Evolutionary conservation across 2,797 vertebrate species (phyloP).

Genomic region (Melanotaenia trifasciata): DNA sequence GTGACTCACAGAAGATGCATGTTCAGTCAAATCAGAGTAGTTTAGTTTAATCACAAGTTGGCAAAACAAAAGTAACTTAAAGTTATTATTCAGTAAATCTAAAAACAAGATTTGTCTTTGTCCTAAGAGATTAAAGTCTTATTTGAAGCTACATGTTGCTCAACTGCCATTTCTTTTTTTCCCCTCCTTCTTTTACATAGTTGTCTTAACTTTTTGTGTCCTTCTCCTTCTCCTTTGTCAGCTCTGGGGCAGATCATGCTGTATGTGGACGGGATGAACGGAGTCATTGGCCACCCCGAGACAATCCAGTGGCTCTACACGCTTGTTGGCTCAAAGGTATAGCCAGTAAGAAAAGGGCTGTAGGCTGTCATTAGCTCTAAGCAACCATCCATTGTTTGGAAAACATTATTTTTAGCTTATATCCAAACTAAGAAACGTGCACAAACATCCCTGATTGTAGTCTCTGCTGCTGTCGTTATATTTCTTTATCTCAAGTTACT

Average conservation of each 20-base stretch:
- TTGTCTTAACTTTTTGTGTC: constrained; percentile 70
- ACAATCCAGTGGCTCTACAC: constrained; percentile 95
- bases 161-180: neutral
- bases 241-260: constrained; percentile 98
- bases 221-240: constrained; percentile 53
- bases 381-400: constrained; percentile 32
- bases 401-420: constrained; percentile 45
- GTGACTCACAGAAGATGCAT: neutral
- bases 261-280: constrained; percentile 97
- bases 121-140: neutral
- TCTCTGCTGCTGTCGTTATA: constrained; percentile 6
- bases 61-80: neutral
- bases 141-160: neutral
- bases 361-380: constrained; percentile 17
- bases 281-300: constrained; percentile 92
- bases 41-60: neutral
- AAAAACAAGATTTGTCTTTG: neutral
- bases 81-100: neutral
- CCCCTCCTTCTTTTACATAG: constrained; percentile 4
- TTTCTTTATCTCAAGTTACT: neutral
- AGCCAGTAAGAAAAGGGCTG: constrained; percentile 1
- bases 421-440: constrained; percentile 17
- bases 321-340: constrained; percentile 95
- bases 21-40: neutral
- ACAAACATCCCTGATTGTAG: constrained; percentile 36